A percentile compares a stretch with the other conserved stretches of the same genome.
Conservation (phyloP, 1,140 invertebrate species). For the Pygmarrhopalites habei region DNA sequence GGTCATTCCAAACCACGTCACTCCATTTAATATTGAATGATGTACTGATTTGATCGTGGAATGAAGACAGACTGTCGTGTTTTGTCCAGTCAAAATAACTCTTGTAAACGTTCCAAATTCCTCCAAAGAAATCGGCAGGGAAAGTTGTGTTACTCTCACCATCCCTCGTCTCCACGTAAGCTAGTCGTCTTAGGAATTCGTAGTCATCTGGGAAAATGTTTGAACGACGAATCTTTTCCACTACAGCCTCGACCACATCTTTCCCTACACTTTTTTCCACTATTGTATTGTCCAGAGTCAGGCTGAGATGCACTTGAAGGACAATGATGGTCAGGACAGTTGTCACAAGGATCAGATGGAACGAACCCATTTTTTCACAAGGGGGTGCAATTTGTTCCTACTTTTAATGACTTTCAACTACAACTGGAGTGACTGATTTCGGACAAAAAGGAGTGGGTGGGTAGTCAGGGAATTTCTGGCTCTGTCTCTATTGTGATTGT, state of each 20-base stretch:
- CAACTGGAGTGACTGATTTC: too few relatives aligned
- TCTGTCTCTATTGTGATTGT: too few relatives aligned
- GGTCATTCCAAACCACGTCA: neutral
- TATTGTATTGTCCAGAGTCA: slow-evolving; percentile 13
- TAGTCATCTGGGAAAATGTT: slow-evolving; percentile 39
- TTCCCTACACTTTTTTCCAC: neutral
- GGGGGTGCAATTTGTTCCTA: too few relatives aligned
- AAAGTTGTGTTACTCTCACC: slow-evolving; percentile 4
- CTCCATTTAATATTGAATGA: slow-evolving; percentile 15
- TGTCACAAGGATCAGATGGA: too few relatives aligned
- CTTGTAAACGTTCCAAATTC: slow-evolving; percentile 25
- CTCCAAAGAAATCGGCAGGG: neutral
- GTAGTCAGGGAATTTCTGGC: too few relatives aligned
- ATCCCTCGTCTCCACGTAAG: slow-evolving; percentile 21
- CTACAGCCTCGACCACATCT: slow-evolving; percentile 5
- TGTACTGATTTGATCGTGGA: slow-evolving; percentile 6
- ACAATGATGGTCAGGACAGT: too few relatives aligned
- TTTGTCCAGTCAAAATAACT: neutral
- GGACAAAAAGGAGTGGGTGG: too few relatives aligned
- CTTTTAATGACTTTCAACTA: too few relatives aligned
- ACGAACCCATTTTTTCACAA: too few relatives aligned
- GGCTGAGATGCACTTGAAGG: too few relatives aligned
- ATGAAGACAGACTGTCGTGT: neutral
- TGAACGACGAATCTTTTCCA: neutral
- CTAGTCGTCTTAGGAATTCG: slow-evolving; percentile 12